phyloP scores from a whole-genome alignment of 2,888 invertebrate species.

The Chaetoderma sp. region DNA sequence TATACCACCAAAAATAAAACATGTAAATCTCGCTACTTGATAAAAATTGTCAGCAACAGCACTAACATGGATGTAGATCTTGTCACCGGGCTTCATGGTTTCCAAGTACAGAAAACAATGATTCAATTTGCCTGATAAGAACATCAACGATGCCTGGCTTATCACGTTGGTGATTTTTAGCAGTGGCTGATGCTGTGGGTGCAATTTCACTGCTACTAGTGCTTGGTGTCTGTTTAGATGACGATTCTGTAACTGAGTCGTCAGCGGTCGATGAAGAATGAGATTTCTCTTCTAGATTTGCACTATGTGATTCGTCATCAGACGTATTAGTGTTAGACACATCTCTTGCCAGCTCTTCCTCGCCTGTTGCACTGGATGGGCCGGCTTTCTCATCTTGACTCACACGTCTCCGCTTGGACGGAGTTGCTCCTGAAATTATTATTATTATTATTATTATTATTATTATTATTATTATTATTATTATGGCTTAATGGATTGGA shows the following conservation, averaged over 20 bases:
- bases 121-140: constrained; percentile 58
- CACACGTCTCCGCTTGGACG: constrained; percentile 45
- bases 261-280: constrained; percentile 1
- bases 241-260: neutral
- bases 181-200: constrained; percentile 13
- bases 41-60: too few relatives aligned
- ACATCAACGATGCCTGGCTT: constrained; percentile 51
- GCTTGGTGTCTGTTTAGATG: constrained; percentile 5
- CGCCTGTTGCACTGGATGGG: neutral
- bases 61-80: too few relatives aligned
- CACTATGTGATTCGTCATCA: neutral
- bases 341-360: too few relatives aligned
- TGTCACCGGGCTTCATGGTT: constrained; percentile 4
- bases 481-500: too few relatives aligned
- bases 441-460: neutral
- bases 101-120: constrained; percentile 38
- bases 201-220: constrained; percentile 19
- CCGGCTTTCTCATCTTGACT: constrained; percentile 16
- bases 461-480: too few relatives aligned
- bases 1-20: too few relatives aligned
- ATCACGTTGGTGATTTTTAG: constrained; percentile 35
- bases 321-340: too few relatives aligned
- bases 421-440: constrained; percentile 40
- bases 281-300: neutral
- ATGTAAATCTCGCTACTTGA: too few relatives aligned